phyloP scores from a whole-genome alignment of 2,113 vertebrate species.

The Verasper variegatus region DNA sequence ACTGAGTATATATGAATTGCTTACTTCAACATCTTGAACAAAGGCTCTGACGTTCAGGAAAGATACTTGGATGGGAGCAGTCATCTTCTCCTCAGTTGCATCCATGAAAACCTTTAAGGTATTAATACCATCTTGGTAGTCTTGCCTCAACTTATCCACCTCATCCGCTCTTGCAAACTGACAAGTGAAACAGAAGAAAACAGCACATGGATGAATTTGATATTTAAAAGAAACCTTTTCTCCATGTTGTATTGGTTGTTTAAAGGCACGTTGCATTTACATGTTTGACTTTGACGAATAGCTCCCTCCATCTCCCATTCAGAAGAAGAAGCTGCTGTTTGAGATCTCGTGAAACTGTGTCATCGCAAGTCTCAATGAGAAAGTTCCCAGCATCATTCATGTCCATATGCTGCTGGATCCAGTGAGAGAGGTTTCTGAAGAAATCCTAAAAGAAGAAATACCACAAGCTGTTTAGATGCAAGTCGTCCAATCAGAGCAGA shows the following conservation, averaged over 20 bases:
- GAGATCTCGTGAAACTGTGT: slow-evolving; percentile 93
- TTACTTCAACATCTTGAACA: slow-evolving; percentile 92
- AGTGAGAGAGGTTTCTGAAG: slow-evolving; percentile 83
- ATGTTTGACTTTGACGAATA: slow-evolving; percentile 95
- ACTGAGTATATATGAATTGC: neutral
- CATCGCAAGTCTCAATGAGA: slow-evolving; percentile 96
- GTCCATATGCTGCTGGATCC: slow-evolving; percentile 95
- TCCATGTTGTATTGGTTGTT: neutral
- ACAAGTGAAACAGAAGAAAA: slow-evolving; percentile 13
- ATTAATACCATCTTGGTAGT: slow-evolving; percentile 88
- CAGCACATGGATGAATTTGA: neutral
- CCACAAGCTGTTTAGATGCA: no score
- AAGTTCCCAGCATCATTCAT: slow-evolving; percentile 99
- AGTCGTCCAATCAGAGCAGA: neutral
- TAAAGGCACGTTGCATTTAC: slow-evolving; percentile 72
- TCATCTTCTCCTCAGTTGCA: slow-evolving; percentile 88
- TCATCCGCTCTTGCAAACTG: slow-evolving; percentile 96
- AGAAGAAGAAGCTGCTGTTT: slow-evolving; percentile 95
- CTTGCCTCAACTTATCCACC: slow-evolving; percentile 90
- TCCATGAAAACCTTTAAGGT: slow-evolving; percentile 89
- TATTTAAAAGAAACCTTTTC: neutral
- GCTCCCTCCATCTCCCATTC: slow-evolving; percentile 85
- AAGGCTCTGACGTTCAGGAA: slow-evolving; percentile 91
- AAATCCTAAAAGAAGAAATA: slow-evolving; percentile 81
- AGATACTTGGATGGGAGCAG: slow-evolving; percentile 87